These are phyloP conservation scores for Caloenas nicobarica DNA, from an alignment of 2,113 vertebrate species.

Conservation along the genomic window DNA sequence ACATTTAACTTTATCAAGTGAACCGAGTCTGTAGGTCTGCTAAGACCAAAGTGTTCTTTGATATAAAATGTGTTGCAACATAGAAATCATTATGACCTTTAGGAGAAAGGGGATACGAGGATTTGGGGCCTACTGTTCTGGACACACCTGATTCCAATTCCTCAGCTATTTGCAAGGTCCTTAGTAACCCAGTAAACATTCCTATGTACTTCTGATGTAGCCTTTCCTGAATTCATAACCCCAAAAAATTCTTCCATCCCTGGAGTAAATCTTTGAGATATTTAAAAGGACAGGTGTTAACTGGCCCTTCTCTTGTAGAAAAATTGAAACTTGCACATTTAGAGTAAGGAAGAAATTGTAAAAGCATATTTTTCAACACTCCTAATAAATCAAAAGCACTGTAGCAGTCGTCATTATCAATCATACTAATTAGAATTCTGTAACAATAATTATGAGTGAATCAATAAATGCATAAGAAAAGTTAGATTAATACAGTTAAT, in stretches of 20 bases:
- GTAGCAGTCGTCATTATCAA: not conserved
- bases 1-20: not conserved
- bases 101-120: not conserved
- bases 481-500: not conserved
- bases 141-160: not conserved
- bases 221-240: not conserved
- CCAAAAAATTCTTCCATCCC: not conserved
- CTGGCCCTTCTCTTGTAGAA: accelerated
- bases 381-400: not conserved
- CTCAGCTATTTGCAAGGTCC: not conserved
- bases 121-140: not conserved
- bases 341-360: not conserved
- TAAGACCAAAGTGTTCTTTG: not conserved
- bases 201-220: not conserved
- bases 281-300: not conserved
- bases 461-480: not conserved
- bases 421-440: not conserved
- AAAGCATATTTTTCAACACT: not conserved
- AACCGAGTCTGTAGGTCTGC: not conserved
- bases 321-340: not conserved
- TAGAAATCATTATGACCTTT: not conserved
- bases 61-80: not conserved
- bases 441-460: not conserved
- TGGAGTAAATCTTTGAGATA: not conserved
- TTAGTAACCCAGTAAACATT: not conserved